These are phyloP conservation scores for Schlechtendalia chinensis DNA, from an alignment of 1,140 invertebrate species.

Conservation along the genomic window DNA sequence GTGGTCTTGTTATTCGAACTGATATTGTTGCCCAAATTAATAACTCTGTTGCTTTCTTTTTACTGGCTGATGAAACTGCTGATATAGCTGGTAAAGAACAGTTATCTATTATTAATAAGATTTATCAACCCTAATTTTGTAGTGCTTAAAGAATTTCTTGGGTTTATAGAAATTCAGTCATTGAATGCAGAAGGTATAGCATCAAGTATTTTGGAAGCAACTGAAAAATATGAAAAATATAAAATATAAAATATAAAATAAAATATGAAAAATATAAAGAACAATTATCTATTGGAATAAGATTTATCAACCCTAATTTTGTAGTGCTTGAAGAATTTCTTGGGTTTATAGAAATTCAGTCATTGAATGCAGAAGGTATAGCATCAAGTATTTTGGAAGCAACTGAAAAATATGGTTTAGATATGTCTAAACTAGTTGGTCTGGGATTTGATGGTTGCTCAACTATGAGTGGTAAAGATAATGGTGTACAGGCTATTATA, in stretches of 20 bases:
- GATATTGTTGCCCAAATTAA: background rate
- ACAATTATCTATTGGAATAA: background rate
- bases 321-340: background rate
- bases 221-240: background rate
- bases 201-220: background rate
- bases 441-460: slow-evolving; percentile 44
- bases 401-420: background rate
- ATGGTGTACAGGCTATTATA: slow-evolving; percentile 33
- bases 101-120: background rate
- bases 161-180: background rate
- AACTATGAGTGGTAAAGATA: slow-evolving; percentile 37
- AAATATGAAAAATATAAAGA: too few relatives aligned
- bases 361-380: background rate
- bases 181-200: background rate
- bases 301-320: background rate
- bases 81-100: background rate
- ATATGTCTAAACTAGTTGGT: background rate
- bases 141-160: background rate
- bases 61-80: background rate
- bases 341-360: background rate
- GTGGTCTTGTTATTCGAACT: background rate
- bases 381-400: background rate
- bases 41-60: background rate
- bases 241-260: too few relatives aligned
- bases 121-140: background rate